Evolutionary conservation across 2,113 vertebrate species (phyloP).

Genomic region (Dissostichus mawsoni): DNA sequence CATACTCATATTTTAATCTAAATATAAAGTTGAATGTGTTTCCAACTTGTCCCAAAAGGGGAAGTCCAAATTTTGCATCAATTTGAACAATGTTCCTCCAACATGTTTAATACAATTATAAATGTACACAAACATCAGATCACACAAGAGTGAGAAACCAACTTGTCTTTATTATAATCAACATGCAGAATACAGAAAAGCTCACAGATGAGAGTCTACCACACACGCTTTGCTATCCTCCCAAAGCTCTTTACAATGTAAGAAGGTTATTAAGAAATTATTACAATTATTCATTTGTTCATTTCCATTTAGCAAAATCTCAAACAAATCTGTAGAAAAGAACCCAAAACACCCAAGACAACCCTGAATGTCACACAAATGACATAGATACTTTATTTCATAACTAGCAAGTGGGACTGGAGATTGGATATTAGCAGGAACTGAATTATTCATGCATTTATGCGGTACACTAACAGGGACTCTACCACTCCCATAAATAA

Average conservation of each 20-base stretch:
- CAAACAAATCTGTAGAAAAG: slow-evolving; percentile 95
- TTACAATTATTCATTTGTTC: slow-evolving; percentile 85
- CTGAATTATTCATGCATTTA: slow-evolving; percentile 77
- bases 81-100: neutral
- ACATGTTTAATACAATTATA: neutral
- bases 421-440: slow-evolving; percentile 66
- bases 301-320: slow-evolving; percentile 93
- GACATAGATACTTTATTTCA: slow-evolving; percentile 82
- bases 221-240: slow-evolving; percentile 74
- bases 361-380: slow-evolving; percentile 73
- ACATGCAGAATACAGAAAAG: slow-evolving; percentile 83
- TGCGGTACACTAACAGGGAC: slow-evolving; percentile 66
- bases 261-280: slow-evolving; percentile 93
- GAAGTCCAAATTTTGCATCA: too few species aligned
- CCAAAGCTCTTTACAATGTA: slow-evolving; percentile 90
- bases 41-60: neutral
- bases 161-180: slow-evolving; percentile 78
- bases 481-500: slow-evolving; percentile 66
- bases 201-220: slow-evolving; percentile 82
- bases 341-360: slow-evolving; percentile 84
- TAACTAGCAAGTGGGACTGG: slow-evolving; percentile 77
- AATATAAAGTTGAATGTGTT: neutral
- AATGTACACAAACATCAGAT: slow-evolving; percentile 17
- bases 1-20: neutral
- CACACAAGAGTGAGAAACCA: slow-evolving; percentile 65